phyloP scores from a whole-genome alignment of 2,797 vertebrate species.

The Lagocephalus sceleratus region DNA sequence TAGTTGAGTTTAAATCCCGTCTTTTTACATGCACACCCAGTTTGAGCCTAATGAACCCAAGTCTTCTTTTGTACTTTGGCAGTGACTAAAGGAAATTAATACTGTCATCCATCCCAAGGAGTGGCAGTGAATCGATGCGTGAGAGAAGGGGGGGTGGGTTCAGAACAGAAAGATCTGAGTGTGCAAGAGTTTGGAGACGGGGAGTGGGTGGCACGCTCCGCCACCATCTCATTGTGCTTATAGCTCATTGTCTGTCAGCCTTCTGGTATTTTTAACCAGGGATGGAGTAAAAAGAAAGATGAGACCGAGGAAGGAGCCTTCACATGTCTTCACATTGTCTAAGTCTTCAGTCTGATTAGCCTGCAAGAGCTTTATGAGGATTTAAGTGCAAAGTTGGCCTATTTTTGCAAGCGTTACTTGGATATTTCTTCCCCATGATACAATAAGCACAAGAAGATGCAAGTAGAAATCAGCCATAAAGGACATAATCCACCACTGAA shows the following conservation, averaged over 20 bases:
- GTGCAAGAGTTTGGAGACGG: slow-evolving; percentile 20
- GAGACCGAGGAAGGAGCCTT: slow-evolving; percentile 17
- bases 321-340: background rate
- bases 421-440: background rate
- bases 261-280: slow-evolving; percentile 58
- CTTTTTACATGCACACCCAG: background rate
- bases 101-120: slow-evolving; percentile 14
- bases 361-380: slow-evolving; percentile 7
- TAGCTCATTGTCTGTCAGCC: slow-evolving; percentile 56
- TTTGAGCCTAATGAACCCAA: slow-evolving; percentile 15
- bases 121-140: slow-evolving; percentile 23
- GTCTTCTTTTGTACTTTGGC: slow-evolving; percentile 11
- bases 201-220: slow-evolving; percentile 48
- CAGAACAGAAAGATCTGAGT: slow-evolving; percentile 15
- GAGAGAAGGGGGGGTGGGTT: slow-evolving; percentile 19
- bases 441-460: no score
- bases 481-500: no score
- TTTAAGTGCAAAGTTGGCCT: background rate
- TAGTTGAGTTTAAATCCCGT: no score
- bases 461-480: background rate
- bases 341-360: slow-evolving; percentile 14
- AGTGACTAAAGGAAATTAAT: slow-evolving; percentile 20
- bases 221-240: slow-evolving; percentile 52
- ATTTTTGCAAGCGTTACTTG: slow-evolving; percentile 4
- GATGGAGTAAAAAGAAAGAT: slow-evolving; percentile 19